Conservation (phyloP, 64 coral and sea anemone species). For the Montipora foliosa region DNA sequence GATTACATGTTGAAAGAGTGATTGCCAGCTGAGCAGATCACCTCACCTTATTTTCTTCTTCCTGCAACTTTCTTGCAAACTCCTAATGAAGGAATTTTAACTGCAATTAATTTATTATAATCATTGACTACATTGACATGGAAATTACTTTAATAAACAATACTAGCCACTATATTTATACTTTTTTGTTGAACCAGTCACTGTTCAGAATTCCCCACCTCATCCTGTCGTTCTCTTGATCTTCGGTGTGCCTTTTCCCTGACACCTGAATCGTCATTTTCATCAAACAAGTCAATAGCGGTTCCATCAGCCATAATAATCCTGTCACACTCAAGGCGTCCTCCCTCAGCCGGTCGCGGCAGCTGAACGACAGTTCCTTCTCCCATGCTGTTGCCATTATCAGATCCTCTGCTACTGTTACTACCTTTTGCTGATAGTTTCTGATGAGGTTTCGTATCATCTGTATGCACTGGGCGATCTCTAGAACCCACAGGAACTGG, state of each 20-base stretch:
- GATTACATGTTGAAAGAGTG: no score
- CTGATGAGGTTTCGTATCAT: neutral
- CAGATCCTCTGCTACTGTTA: constrained; percentile 42
- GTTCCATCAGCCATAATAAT: constrained; percentile 95
- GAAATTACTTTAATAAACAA: no score
- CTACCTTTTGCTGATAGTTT: neutral
- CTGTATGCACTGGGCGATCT: constrained; percentile 14
- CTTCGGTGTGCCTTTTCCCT: constrained; percentile 44
- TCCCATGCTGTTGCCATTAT: constrained; percentile 37
- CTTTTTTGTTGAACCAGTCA: neutral
- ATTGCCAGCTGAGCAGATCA: neutral
- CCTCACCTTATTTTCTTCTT: constrained; percentile 85
- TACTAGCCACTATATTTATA: no score
- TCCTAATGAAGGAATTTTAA: constrained; percentile 53
- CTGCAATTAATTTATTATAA: neutral
- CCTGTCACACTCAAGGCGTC: constrained; percentile 80
- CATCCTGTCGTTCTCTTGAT: constrained; percentile 67
- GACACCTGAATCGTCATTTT: constrained; percentile 71
- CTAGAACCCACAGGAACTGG: neutral
- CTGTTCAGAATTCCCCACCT: neutral
- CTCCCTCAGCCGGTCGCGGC: constrained; percentile 63
- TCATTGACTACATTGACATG: no score
- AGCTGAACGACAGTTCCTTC: constrained; percentile 73
- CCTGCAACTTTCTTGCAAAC: constrained; percentile 84
- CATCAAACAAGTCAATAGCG: constrained; percentile 89